Base-by-base conservation (phyloP, 2,888 invertebrate species). In the Anoncus sp. region DNA sequence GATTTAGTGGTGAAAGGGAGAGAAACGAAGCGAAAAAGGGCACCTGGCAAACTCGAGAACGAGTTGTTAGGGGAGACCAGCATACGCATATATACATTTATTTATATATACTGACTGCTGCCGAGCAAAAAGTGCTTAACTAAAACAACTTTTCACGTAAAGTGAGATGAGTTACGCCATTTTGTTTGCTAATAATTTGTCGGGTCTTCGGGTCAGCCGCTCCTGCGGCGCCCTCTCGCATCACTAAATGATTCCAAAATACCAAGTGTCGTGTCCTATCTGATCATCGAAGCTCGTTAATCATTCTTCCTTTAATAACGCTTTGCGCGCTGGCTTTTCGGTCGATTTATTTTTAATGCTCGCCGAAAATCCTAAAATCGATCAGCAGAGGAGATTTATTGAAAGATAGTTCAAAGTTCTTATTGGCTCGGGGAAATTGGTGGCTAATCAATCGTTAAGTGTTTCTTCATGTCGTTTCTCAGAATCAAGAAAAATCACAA, bases 191-290 rank as follows among this genome's bases (percentile, higher is more conserved):
- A 20, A n/a, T 10, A 9, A 20, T 63, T 35, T 5, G n/a, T 18
- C 35, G 35, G 2, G 47, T 47, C 14, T 43, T 24, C 10, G 20
- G 40, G 22, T n/a, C 24, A 51, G n/a, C 31, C 22, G 18, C 45
- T 18, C 47, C n/a, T n/a, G n/a, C 16, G 22, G 22, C 18, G 31
- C 24, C 45, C n/a, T 43, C 55, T 55, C 47, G 71, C 65, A 49
- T 69, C 66, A 55, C 74, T 76, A 74, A 80, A 78, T 80, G 78
- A 80, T 80, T 81, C 71, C 59, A 71, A 80, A 81, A 78, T 81
- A 74, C 78, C 53, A 77, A 72, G 77, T 80, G 80, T 80, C 80
- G 75, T n/a, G n/a, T 63, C 47, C 59, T 81, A 81, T 81, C 81
- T 71, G 75, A 77, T 80, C 62, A 31, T 59, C 57, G 57, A 63